Evolutionary conservation across 2,113 vertebrate genomes (phyloP), one percentile per base, ranked within the genome.

Genomic region (Strigops habroptila): DNA sequence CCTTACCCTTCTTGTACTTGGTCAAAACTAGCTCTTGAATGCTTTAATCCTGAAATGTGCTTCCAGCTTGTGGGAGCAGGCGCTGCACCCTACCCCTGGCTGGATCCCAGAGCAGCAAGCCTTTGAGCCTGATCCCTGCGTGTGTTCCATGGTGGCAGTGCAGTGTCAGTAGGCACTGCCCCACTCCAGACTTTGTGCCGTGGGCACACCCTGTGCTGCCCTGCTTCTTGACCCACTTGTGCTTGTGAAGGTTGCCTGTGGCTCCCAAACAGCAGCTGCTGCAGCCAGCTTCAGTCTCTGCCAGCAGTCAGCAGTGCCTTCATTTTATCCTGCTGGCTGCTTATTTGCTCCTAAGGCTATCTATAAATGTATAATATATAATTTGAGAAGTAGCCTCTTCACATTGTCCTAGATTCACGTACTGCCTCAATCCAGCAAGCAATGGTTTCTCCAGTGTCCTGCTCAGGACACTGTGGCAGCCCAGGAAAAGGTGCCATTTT

Each of bases 71-170:
- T 2, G 2, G 14, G 22, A 88, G 41, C 41, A 35, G 24, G 55
- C 30, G 53, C 49, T 43, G 30, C 37, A 48, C 16, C 25, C 17
- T 51, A 33, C 9, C 25, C 28, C 27, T 12, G 5, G 23, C 14
- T 48, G 51, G 37, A 14, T 46, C 39, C 19, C 1, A 3, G 53
- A 65, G 37, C 37, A 69, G 71, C 14, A 18, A n/a, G 43, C 15
- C 46, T 68, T n/a, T 43, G 57, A 79, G 51, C 4, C 81, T 31
- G 49, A 44, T 6, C 30, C 10, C 0, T 7, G 44, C 13, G 18
- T 0, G 0, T 7, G 24, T 70, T 52, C 21, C 10, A 0, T 0
- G 22, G 75, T 2, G 62, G n/a, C 53, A 18, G 21, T 2, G 25
- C 25, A 69, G 49, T 3, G 3, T 39, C 33, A 44, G 60, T 0